These are phyloP conservation scores for Eulemur mongoz DNA, from an alignment of 2,797 vertebrate species.

Conservation along the genomic window DNA sequence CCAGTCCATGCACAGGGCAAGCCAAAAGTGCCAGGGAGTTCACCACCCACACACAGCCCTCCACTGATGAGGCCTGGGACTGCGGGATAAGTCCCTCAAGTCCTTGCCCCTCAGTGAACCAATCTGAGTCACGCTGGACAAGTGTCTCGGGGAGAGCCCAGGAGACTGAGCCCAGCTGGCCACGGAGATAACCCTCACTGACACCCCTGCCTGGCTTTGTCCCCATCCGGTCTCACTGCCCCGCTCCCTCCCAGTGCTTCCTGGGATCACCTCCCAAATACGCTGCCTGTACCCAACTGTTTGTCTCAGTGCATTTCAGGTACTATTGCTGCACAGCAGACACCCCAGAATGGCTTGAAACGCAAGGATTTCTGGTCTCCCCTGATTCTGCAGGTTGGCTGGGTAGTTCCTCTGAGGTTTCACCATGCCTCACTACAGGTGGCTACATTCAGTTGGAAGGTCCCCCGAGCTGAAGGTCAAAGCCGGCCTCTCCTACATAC, in stretches of 20 bases:
- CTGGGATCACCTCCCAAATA: not conserved
- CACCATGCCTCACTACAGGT: accelerated
- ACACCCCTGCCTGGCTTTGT: not conserved
- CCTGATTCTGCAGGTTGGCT: not conserved
- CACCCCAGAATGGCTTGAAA: not conserved
- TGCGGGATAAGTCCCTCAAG: not conserved
- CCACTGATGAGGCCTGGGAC: not conserved
- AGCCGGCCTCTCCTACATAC: accelerated
- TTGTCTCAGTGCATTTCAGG: not conserved
- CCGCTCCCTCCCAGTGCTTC: not conserved
- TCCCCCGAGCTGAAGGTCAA: not conserved
- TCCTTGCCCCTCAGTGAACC: not conserved
- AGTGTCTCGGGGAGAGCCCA: not conserved
- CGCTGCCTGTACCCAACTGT: not conserved
- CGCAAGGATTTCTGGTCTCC: not conserved
- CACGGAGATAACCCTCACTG: not conserved
- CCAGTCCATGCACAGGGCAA: not conserved
- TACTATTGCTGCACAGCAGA: not conserved
- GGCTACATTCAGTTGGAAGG: not conserved
- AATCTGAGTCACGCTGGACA: not conserved
- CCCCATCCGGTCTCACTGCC: not conserved
- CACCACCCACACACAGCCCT: not conserved
- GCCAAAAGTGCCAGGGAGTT: not conserved
- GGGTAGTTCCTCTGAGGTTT: not conserved
- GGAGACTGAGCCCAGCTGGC: not conserved